Percentiles rank a stretch among this genome's conserved stretches.
Conservation (phyloP, 2,888 invertebrate genomes). For the Ophion costatus region DNA sequence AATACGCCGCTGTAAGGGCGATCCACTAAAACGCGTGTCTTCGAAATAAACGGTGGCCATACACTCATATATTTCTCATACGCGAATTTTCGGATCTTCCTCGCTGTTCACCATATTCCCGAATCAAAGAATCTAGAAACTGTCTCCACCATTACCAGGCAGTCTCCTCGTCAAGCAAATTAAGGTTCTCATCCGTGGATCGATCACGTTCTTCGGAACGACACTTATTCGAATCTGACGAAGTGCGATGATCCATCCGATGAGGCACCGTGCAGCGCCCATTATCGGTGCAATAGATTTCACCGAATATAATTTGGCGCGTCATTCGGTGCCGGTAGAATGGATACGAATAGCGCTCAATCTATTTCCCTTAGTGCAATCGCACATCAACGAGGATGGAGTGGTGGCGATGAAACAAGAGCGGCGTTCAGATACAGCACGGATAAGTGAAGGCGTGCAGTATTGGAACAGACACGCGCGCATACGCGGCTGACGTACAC, state of each 20-base stretch:
- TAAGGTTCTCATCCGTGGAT: neutral
- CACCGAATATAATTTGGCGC: slow-evolving; percentile 3
- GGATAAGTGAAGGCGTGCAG: slow-evolving; percentile 19
- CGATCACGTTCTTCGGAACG: neutral
- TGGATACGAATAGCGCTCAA: neutral
- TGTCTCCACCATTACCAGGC: too few species aligned
- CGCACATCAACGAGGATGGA: neutral
- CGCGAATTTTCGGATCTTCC: slow-evolving; percentile 1
- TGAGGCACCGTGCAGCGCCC: neutral
- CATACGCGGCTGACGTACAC: slow-evolving; percentile 15
- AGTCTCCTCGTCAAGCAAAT: too few species aligned
- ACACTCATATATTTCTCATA: neutral
- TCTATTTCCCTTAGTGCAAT: neutral
- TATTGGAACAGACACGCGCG: slow-evolving; percentile 5
- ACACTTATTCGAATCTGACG: neutral
- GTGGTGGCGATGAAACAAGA: neutral
- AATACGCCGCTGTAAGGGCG: too few species aligned
- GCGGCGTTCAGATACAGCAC: neutral
- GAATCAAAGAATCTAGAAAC: neutral
- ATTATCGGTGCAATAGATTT: neutral
- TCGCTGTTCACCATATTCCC: slow-evolving; percentile 3
- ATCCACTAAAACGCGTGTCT: too few species aligned
- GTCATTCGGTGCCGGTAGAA: neutral
- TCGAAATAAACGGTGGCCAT: too few species aligned
- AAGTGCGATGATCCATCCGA: neutral